Evolutionary conservation across 1,140 invertebrate genomes (phyloP), one percentile per base, ranked within the genome.

Genomic region (Drosophila tsacasi): DNA sequence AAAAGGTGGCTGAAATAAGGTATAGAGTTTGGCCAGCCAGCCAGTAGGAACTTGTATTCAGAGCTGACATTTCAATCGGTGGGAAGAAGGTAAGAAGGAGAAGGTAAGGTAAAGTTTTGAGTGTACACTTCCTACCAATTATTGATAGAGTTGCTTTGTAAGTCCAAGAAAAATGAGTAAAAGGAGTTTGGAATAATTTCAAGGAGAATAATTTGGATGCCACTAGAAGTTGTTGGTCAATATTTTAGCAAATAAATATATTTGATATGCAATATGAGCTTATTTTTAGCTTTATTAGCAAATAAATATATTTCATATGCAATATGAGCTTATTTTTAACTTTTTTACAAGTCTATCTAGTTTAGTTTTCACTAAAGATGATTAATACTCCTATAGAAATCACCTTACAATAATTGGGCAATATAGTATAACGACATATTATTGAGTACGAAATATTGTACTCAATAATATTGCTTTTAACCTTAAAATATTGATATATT

Each of bases 51-150:
- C 44, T 49, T 39, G 15, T 12, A 49, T 23, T 39, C 65, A 15
- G 42, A 57, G 54, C 39, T 64, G 65, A 44, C 60, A 64, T 67
- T 64, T 64, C 65, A 64, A 67, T 67, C 42, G n/a, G 62, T 37
- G 19, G 15, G n/a, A n/a, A n/a, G n/a, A n/a, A n/a, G 19, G 30
- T 15, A 54, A 13, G 27, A 54, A 13, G 27, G 10, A 15, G 19
- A 23, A 21, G 32, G 8, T 10, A 39, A 17, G 9, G 15, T 39
- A 25, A 57, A 57, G 32, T 57, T 57, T 57, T 57, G 5, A 39
- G 52, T 55, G 54, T 57, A 39, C 21, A 55, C 17, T 55, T 37
- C 21, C 52, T 1, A 37, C 2, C 52, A 23, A 37, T 55, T 37
- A 55, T 55, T 37, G 8, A 55, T 10, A 17, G 19, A 50, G 25